phyloP scores from a whole-genome alignment of 1,140 invertebrate genomes.

The Nixonia krombeini region DNA sequence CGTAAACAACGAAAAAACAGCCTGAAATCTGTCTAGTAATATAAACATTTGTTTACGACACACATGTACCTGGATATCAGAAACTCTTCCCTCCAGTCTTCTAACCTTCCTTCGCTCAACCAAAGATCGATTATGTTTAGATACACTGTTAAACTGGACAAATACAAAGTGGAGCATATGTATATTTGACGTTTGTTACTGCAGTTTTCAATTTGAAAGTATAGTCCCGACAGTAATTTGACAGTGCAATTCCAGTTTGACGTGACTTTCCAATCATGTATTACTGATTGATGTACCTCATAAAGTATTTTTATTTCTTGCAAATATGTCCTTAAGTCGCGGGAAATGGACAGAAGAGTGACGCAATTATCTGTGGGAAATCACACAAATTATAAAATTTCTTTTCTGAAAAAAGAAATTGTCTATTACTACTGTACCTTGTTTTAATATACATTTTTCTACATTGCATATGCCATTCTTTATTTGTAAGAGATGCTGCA shows the following conservation, averaged over 20 bases:
- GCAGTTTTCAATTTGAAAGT: conserved; percentile 66
- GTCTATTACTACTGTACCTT: no score
- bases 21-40: no score
- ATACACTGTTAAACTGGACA: conserved; percentile 71
- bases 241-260: conserved; percentile 64
- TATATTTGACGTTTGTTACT: conserved; percentile 65
- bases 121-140: conserved; percentile 72
- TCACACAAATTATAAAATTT: no score
- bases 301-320: conserved; percentile 64
- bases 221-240: conserved; percentile 66
- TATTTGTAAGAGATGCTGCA: conserved; percentile 52
- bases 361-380: conserved; percentile 50
- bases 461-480: no score
- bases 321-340: conserved; percentile 60
- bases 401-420: no score
- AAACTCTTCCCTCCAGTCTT: conserved; percentile 73
- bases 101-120: conserved; percentile 71
- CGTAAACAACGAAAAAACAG: no score
- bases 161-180: conserved; percentile 69
- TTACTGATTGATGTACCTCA: conserved; percentile 65
- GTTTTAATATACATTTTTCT: no score
- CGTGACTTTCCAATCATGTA: conserved; percentile 56
- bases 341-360: conserved; percentile 67
- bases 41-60: conserved; percentile 10
- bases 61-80: conserved; percentile 71